Evolutionary conservation across 2,888 invertebrate species (phyloP), one percentile per base, ranked within the genome.

Genomic region (Calameuta pallipes): DNA sequence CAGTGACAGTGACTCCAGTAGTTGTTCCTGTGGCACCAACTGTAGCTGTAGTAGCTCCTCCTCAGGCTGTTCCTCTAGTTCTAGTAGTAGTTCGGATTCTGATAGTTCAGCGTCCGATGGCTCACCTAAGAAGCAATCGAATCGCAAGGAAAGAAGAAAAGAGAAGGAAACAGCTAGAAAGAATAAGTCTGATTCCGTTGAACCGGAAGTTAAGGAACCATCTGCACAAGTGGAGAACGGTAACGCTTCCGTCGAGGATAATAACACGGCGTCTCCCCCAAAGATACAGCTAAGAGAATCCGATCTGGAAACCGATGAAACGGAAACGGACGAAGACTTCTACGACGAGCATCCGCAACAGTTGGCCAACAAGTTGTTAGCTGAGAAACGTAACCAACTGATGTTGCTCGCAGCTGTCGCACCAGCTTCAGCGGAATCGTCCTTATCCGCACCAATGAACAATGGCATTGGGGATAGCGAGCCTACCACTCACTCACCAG

Each of bases 251-350:
- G 92, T 92, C 87, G 93, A 93, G 75, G 93, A 93, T 84, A 92
- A 92, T 35, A 23, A 23, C 23, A 83, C 85, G 23, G 79, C 84
- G 3, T 82, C 83, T 34, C 83, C 83, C 4, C 92, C 92, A 31
- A 95, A 95, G 84, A 93, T 94, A 1, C 92, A 94, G 1, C 94
- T 97, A 81, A 93, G 94, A 68, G 97, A 97, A 92, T 96, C 96
- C 0, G 97, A 97, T 91, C 93, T 97, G 76, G 97, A 97, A 85
- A 97, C 97, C 0, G 95, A 96, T 30, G 96, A 97, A 90, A 95
- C 96, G 75, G 96, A 96, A 82, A 97, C 97, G 0, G 97, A 97
- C 90, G 97, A 97, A 92, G 97, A 97, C 85, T 97, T 97, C 91
- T 97, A 97, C 89, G 97, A 97, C 89, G 94, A 96, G 86, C 94